Conservation (phyloP, 2,888 invertebrate genomes). For the Parnassius apollo region DNA sequence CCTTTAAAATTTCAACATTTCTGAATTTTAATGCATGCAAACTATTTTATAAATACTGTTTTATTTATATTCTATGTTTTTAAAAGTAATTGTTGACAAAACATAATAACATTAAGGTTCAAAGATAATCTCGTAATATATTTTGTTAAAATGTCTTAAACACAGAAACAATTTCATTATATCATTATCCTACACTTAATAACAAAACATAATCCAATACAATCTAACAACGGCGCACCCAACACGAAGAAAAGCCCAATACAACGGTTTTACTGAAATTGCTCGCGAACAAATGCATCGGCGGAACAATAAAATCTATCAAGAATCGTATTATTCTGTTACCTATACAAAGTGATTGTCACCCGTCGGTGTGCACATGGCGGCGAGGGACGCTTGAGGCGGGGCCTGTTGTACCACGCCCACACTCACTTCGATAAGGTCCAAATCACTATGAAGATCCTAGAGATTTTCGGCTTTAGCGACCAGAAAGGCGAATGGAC, state of each 20-base stretch:
- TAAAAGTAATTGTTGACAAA: too few species aligned
- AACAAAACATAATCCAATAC: conserved; percentile 28
- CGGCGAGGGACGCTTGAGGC: conserved; percentile 62
- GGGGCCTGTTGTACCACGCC: conserved; percentile 66
- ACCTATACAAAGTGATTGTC: conserved; percentile 82
- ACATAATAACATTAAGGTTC: too few species aligned
- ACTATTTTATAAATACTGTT: too few species aligned
- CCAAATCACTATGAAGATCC: conserved; percentile 69
- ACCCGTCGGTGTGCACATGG: conserved; percentile 67
- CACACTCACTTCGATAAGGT: conserved; percentile 66
- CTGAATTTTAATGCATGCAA: too few species aligned
- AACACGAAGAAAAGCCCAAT: conserved; percentile 30
- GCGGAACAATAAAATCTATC: conserved; percentile 79
- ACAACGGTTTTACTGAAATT: conserved; percentile 45
- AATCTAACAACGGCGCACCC: conserved; percentile 23
- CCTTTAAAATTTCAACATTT: too few species aligned
- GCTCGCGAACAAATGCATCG: conserved; percentile 72
- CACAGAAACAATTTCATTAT: not conserved
- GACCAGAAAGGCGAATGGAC: conserved; percentile 56
- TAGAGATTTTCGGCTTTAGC: conserved; percentile 71
- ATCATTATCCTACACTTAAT: conserved; percentile 11
- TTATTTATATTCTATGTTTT: too few species aligned
- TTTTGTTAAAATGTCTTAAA: too few species aligned
- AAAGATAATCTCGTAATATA: too few species aligned
- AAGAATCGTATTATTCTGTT: conserved; percentile 80